These are phyloP conservation scores for Pseudolaguvia tuberculata DNA, from an alignment of 2,113 vertebrate species.

Conservation along the genomic window DNA sequence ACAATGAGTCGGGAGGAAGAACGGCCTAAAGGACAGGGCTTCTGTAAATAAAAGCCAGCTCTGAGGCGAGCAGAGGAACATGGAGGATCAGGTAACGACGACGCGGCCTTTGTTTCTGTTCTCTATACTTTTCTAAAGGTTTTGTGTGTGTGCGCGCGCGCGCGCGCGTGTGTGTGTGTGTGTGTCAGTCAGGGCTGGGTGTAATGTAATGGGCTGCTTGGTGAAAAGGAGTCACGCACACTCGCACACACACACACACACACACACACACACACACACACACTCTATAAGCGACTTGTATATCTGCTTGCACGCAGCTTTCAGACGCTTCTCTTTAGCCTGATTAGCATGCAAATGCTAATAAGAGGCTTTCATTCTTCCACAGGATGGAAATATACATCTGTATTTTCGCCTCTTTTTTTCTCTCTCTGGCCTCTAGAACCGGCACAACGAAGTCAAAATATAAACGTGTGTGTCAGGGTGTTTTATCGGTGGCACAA, in stretches of 20 bases:
- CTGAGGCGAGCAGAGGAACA: slow-evolving; percentile 70
- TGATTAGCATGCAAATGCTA: not conserved
- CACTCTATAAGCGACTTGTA: slow-evolving; percentile 1
- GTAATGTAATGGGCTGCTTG: slow-evolving; percentile 26
- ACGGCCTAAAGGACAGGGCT: slow-evolving; percentile 61
- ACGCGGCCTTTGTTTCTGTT: slow-evolving; percentile 1
- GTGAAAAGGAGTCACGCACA: slow-evolving; percentile 24
- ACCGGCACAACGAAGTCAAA: not conserved
- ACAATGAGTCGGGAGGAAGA: slow-evolving; percentile 76
- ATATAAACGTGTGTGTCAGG: not conserved
- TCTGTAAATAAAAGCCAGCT: slow-evolving; percentile 74
- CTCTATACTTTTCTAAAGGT: not conserved
- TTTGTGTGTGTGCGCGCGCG: not conserved
- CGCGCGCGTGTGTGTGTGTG: too few species aligned
- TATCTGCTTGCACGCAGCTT: not conserved
- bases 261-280: slow-evolving; percentile 26
- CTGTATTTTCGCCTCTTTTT: not conserved
- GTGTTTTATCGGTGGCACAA: not conserved
- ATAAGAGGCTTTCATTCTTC: not conserved
- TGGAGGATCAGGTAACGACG: slow-evolving; percentile 84
- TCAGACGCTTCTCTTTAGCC: not conserved
- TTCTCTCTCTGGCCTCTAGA: not conserved
- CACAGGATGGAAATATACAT: not conserved
- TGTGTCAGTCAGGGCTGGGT: slow-evolving; percentile 1
- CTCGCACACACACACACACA: slow-evolving; percentile 26